Evolutionary conservation across 2,113 vertebrate genomes (phyloP), one percentile per base, ranked within the genome.

Genomic region (Crypturellus undulatus): DNA sequence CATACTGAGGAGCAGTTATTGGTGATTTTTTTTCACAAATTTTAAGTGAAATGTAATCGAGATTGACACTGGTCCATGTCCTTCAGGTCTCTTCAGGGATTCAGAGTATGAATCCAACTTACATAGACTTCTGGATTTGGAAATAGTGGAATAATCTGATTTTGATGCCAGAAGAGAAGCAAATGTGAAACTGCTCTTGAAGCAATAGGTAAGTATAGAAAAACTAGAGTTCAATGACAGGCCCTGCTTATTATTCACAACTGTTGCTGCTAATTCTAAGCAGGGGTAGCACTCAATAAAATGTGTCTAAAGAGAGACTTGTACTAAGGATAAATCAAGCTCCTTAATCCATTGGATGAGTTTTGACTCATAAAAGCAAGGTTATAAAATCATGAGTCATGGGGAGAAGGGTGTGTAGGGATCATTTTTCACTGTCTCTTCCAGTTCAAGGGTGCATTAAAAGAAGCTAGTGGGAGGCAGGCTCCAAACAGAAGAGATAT

Each of bases 111-210:
- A 30, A 10, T 1, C 10, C 69, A 60, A 0, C 21, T 43, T 40
- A 1, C 1, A 11, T 10, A 49, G 72, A 11, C 30, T 56, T 42
- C 7, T 0, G 8, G 4, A 2, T 25, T 32, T 69, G 4, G 24
- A 38, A 52, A 76, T 47, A 26, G 34, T 21, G 19, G 6, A 18
- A n/a, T 16, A 43, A 56, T 28, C 36, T 5, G 20, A 12, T 25
- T 52, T 52, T 25, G 75, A 20, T 85, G 36, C 36, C 45, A 36
- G 51, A 67, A n/a, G 15, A 40, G 43, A n/a, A 70, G 42, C 32
- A 56, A 20, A 13, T 63, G 24, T 78, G 5, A 5, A 32, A 58
- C 20, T 28, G 4, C 8, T 10, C 7, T 25, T n/a, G 22, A 38
- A 85, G 52, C 34, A n/a, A 9, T 2, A 8, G 62, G 34, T 65